A percentile compares a stretch with the other conserved stretches of the same genome.
These are phyloP conservation scores for Julus scandinavius DNA, from an alignment of 2,888 invertebrate genomes.

Conservation along the genomic window DNA sequence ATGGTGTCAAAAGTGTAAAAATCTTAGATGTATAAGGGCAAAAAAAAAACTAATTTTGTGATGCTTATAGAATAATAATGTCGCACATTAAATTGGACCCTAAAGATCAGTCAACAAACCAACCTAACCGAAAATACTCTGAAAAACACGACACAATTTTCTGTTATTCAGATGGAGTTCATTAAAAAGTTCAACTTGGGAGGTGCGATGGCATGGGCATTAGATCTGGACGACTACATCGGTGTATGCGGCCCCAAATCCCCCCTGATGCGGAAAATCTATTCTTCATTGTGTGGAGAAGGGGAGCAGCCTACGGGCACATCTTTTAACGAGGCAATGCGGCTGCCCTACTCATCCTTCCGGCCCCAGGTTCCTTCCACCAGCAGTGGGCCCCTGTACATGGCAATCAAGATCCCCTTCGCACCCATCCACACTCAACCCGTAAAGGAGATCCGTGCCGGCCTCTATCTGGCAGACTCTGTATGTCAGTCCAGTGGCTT, in stretches of 20 bases:
- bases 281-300: slow-evolving; percentile 52
- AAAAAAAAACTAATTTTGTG: too few species aligned
- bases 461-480: slow-evolving; percentile 6
- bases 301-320: background rate
- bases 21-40: too few species aligned
- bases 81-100: too few species aligned
- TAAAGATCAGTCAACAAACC: background rate
- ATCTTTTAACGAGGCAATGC: background rate
- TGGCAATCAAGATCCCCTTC: slow-evolving; percentile 53
- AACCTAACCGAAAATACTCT: background rate
- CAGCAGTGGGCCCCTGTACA: slow-evolving; percentile 48
- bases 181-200: slow-evolving; percentile 61
- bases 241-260: slow-evolving; percentile 62
- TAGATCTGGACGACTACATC: slow-evolving; percentile 60
- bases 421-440: slow-evolving; percentile 53
- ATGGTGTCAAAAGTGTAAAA: too few species aligned
- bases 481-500: slow-evolving; percentile 60
- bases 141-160: background rate
- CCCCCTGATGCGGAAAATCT: slow-evolving; percentile 56
- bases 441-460: slow-evolving; percentile 29
- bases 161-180: slow-evolving; percentile 62
- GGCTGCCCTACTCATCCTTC: slow-evolving; percentile 11
- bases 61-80: too few species aligned
- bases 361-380: slow-evolving; percentile 36
- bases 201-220: slow-evolving; percentile 60